Evolutionary conservation across 2,113 vertebrate species (phyloP).

Genomic region (Excalfactoria chinensis): DNA sequence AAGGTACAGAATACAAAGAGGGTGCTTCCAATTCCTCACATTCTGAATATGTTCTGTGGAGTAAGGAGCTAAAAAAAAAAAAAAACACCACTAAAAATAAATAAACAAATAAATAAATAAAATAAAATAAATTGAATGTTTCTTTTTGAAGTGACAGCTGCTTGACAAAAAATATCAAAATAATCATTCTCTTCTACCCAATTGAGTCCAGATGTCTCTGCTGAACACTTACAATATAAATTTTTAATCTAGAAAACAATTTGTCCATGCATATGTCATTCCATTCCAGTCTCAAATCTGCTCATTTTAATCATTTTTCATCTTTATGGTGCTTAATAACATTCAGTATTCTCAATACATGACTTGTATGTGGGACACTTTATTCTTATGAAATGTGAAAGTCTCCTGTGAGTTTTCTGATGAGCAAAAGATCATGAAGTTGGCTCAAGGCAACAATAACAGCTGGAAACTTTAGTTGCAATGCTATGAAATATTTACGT

Average conservation of each 20-base stretch:
- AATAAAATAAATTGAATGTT: not conserved
- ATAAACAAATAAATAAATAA: not conserved
- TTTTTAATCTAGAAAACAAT: conserved; percentile 63
- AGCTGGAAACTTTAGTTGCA: not conserved
- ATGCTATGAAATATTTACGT: not conserved
- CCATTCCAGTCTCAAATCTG: conserved; percentile 37
- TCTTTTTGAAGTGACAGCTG: conserved; percentile 13
- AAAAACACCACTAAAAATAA: not conserved
- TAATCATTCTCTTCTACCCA: not conserved
- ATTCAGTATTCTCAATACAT: not conserved
- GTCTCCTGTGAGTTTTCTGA: not conserved
- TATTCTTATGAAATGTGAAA: not conserved
- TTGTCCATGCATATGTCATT: conserved; percentile 42
- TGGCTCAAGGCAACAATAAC: not conserved
- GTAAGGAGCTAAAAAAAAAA: not conserved
- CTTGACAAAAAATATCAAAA: not conserved
- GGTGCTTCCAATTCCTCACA: not conserved
- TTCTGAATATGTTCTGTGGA: not conserved
- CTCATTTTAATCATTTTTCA: conserved; percentile 61
- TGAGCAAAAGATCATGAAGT: not conserved
- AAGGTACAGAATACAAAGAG: not conserved
- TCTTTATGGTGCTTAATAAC: conserved; percentile 1
- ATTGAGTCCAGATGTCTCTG: conserved; percentile 47
- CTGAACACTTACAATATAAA: conserved; percentile 47
- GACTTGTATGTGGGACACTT: conserved; percentile 35